Base-by-base conservation (phyloP, 2,113 vertebrate species). In the Grantiella picta region DNA sequence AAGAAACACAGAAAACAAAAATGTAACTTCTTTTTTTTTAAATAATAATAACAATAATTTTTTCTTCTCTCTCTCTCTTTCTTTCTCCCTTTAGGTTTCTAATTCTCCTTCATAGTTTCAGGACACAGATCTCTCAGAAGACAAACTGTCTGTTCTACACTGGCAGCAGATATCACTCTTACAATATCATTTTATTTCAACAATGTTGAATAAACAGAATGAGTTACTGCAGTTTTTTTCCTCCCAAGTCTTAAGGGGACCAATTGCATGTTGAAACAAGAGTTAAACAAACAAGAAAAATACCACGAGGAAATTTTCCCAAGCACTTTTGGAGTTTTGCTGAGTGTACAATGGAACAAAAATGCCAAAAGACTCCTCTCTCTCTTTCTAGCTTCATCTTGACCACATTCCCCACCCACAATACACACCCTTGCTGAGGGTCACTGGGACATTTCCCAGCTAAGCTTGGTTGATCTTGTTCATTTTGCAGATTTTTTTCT, bases 231-330 rank as follows among this genome's bases (percentile, higher is more conserved):
- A 22, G 9, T 1, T 40, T 57, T 63, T 65, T 80, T 33, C 42
- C 19, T 80, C 28, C 11, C 12, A 70, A 6, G 17, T 73, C 47
- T 45, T 75, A 50, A 19, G 28, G 24, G 20, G 3, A 72, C 2
- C 2, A 36, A 94, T 31, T 21, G 4, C 40, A 19, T 52, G 14
- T 89, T 86, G 68, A 89, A 91, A 53, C 8, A 86, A 84, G 40
- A 33, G 49, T 60, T 89, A 87, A 81, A 89, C 9, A 54, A 93
- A 73, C 6, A 86, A 84, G 35, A 57, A 71, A 83, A 93, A 50
- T 44, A 47, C 5, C 25, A 45, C 22, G 31, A 36, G 25, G 12
- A 89, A 86, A 49, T 15, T 66, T 92, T 89, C 54, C 7, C 5
- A 59, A 68, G 10, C 3, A 3, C 16, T 42, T 59, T 49, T 66